phyloP scores from a whole-genome alignment of 2,888 invertebrate species.

The Melieria crassipennis region DNA sequence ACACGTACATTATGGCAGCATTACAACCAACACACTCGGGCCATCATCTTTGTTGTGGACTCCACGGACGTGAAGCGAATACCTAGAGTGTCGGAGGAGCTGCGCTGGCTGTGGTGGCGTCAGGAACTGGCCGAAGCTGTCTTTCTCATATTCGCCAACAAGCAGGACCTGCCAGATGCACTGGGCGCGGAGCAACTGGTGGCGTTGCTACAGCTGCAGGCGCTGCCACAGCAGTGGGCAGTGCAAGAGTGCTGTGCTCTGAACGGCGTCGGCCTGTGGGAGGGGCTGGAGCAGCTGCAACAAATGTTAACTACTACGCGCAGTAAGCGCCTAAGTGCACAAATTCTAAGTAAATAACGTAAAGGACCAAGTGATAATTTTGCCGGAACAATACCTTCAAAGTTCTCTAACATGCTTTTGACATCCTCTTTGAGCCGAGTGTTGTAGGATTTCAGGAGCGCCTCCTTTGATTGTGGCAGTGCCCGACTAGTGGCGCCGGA shows the following conservation, averaged over 20 bases:
- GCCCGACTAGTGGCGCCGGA: slow-evolving; percentile 65
- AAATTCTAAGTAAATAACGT: slow-evolving; percentile 15
- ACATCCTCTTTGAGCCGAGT: slow-evolving; percentile 95
- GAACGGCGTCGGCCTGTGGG: slow-evolving; percentile 44
- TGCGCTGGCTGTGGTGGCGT: slow-evolving; percentile 46
- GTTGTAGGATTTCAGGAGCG: slow-evolving; percentile 92
- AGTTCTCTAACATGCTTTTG: slow-evolving; percentile 97
- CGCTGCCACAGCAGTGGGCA: slow-evolving; percentile 42
- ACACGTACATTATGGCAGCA: slow-evolving; percentile 51
- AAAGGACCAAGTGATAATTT: background rate
- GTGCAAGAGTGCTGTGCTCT: slow-evolving; percentile 47
- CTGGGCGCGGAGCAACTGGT: slow-evolving; percentile 44
- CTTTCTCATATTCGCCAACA: slow-evolving; percentile 50
- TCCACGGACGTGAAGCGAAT: slow-evolving; percentile 47
- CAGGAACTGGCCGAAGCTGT: slow-evolving; percentile 46
- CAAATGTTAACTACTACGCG: slow-evolving; percentile 31
- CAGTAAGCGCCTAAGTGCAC: slow-evolving; percentile 6
- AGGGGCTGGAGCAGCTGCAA: slow-evolving; percentile 47
- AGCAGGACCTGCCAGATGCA: slow-evolving; percentile 50
- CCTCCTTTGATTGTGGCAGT: slow-evolving; percentile 93
- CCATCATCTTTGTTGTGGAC: slow-evolving; percentile 52
- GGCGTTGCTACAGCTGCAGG: slow-evolving; percentile 40
- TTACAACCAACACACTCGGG: slow-evolving; percentile 50
- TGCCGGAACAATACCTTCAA: slow-evolving; percentile 74
- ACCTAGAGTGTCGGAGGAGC: slow-evolving; percentile 44